phyloP scores from a whole-genome alignment of 92 coral and sea anemone species.

The Epizoanthus illoricatus region DNA sequence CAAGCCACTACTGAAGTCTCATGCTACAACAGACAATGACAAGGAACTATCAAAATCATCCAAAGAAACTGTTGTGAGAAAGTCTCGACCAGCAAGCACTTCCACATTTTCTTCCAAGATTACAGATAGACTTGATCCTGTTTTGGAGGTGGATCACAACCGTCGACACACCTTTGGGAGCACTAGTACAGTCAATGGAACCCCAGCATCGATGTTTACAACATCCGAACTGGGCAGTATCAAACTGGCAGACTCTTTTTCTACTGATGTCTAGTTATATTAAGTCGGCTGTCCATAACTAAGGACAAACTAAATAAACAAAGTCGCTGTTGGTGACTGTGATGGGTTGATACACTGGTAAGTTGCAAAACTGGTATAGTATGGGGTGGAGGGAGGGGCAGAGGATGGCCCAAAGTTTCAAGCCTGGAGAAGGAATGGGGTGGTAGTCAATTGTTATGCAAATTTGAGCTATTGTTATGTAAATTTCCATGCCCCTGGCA shows the following conservation, averaged over 20 bases:
- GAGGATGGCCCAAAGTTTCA: too few species aligned
- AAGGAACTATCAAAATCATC: not conserved
- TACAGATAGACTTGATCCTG: constrained; percentile 72
- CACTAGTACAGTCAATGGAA: not conserved
- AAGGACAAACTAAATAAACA: too few species aligned
- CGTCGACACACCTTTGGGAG: constrained; percentile 27
- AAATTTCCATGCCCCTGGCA: too few species aligned
- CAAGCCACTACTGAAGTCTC: constrained; percentile 35
- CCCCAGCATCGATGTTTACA: not conserved
- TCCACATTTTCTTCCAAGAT: constrained; percentile 34
- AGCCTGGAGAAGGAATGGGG: too few species aligned
- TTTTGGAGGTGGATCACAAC: constrained; percentile 55
- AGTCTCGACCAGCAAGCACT: constrained; percentile 59
- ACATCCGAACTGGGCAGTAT: not conserved
- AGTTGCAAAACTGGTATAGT: too few species aligned
- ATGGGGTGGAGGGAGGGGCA: too few species aligned
- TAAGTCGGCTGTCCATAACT: too few species aligned
- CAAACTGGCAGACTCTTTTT: not conserved
- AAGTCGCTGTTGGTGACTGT: too few species aligned
- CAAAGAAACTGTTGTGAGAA: constrained; percentile 8
- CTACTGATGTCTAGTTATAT: constrained; percentile 5
- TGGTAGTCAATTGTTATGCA: too few species aligned
- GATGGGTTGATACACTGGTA: too few species aligned
- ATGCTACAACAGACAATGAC: constrained; percentile 8
- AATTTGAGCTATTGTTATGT: too few species aligned